These are phyloP conservation scores for Gari tellinella DNA, from an alignment of 2,888 invertebrate genomes.

Conservation along the genomic window DNA sequence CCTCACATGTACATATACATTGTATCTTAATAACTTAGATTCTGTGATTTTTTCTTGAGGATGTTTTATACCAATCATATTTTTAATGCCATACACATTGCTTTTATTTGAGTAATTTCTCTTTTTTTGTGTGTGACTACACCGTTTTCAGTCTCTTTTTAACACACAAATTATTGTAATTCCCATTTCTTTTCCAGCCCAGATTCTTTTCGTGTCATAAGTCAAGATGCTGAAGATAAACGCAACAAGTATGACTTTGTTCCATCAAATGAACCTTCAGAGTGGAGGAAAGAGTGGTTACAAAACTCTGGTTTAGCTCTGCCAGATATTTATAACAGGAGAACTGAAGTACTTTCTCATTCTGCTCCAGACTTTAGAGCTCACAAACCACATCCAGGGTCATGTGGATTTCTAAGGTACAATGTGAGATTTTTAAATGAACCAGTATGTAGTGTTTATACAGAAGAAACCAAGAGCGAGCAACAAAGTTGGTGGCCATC, in stretches of 20 bases:
- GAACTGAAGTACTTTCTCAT: constrained; percentile 62
- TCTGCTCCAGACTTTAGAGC: constrained; percentile 54
- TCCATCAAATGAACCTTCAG: constrained; percentile 64
- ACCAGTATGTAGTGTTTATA: constrained; percentile 81
- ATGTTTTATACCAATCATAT: too few relatives aligned
- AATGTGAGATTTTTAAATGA: constrained; percentile 80
- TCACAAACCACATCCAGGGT: constrained; percentile 77
- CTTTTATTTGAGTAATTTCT: not conserved
- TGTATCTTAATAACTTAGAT: too few relatives aligned
- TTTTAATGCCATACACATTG: not conserved
- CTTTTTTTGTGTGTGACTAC: not conserved
- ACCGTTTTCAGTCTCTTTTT: not conserved
- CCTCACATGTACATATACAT: too few relatives aligned
- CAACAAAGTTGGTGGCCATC: constrained; percentile 80
- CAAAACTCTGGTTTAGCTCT: constrained; percentile 59
- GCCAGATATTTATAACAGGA: constrained; percentile 68
- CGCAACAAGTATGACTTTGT: constrained; percentile 64
- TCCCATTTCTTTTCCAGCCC: constrained; percentile 74
- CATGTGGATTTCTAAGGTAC: constrained; percentile 78
- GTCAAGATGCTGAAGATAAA: constrained; percentile 74
- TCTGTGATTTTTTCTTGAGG: too few relatives aligned
- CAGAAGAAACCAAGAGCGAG: constrained; percentile 66
- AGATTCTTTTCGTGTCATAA: constrained; percentile 81
- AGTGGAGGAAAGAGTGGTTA: constrained; percentile 55
- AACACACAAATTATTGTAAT: not conserved